These are phyloP conservation scores for Platorchestia sp. DNA, from an alignment of 1,140 invertebrate species.

Conservation along the genomic window DNA sequence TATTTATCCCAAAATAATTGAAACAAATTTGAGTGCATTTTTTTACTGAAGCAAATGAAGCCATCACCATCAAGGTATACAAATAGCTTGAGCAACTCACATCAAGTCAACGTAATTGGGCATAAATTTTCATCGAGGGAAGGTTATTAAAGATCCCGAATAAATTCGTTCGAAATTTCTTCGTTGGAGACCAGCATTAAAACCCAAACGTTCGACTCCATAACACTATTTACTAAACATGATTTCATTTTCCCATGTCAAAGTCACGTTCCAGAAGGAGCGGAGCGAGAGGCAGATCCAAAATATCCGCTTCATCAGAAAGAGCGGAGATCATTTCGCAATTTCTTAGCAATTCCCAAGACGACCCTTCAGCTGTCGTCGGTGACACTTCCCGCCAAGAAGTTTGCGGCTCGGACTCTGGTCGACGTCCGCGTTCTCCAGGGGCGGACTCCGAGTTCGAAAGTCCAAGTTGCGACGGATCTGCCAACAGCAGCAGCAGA, in stretches of 20 bases:
- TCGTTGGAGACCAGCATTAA: background rate
- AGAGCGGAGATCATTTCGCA: slow-evolving; percentile 31
- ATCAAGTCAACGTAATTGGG: background rate
- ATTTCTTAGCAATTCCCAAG: slow-evolving; percentile 33
- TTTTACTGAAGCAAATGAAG: no score
- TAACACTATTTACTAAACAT: background rate
- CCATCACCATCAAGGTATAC: background rate
- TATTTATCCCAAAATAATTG: no score
- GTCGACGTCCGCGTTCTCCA: background rate
- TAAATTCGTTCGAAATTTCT: background rate
- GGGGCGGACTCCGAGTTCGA: slow-evolving; percentile 32
- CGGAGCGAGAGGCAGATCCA: background rate
- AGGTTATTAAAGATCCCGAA: background rate
- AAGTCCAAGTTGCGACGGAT: slow-evolving; percentile 20
- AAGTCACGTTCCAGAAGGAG: background rate
- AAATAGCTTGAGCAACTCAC: background rate
- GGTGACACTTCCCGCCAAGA: slow-evolving; percentile 21
- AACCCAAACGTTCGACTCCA: background rate
- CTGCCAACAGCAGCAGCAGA: slow-evolving; percentile 10
- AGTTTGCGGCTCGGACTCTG: slow-evolving; percentile 17
- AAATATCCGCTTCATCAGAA: slow-evolving; percentile 40
- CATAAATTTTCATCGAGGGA: background rate
- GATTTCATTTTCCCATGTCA: background rate
- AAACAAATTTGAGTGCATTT: no score
- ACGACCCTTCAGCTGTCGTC: slow-evolving; percentile 35